Evolutionary conservation across 2,113 vertebrate genomes (phyloP), one percentile per base, ranked within the genome.

Genomic region (Excalfactoria chinensis): DNA sequence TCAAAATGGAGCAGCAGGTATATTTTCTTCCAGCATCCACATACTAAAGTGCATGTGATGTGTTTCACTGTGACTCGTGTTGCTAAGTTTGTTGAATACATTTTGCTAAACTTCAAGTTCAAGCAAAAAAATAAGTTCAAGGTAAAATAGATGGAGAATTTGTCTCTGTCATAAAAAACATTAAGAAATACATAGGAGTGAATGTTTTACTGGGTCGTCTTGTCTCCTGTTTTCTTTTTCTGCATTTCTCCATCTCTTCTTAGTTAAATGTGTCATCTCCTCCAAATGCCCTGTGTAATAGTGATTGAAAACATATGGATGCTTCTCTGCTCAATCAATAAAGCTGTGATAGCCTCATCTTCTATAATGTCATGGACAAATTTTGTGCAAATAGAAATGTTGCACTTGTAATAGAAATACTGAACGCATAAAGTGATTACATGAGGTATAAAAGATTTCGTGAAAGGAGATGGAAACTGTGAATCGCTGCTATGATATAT

Each of bases 401-500:
- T 67, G 51, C 49, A 22, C 26, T 60, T 28, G 64, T 56, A 79
- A 60, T 6, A 88, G 75, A 73, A 95, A 43, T 74, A 23, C 28
- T 64, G 46, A 81, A 40, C 0, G 1, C 7, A 1, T 64, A 14
- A 72, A 89, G 48, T 66, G 62, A 77, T 78, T 71, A 40, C 74
- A 69, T 3, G 3, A 60, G 41, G 7, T 76, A 55, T 75, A 60
- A 86, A 82, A 87, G 71, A 70, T 82, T 64, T 60, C 51, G 21
- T 53, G n/a, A 70, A 80, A 75, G 63, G 62, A 82, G 75, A 70
- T 4, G 63, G 59, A 85, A 88, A 53, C 43, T 30, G 30, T 0
- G 0, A 30, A 58, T 67, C 18, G n/a, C 60, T 0, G 0, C 3
- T 3, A 0, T 78, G 49, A 84, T 86, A 6, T 3, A 22, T 70